Conservation (phyloP, 2,113 vertebrate genomes). For the Oenanthe melanoleuca region DNA sequence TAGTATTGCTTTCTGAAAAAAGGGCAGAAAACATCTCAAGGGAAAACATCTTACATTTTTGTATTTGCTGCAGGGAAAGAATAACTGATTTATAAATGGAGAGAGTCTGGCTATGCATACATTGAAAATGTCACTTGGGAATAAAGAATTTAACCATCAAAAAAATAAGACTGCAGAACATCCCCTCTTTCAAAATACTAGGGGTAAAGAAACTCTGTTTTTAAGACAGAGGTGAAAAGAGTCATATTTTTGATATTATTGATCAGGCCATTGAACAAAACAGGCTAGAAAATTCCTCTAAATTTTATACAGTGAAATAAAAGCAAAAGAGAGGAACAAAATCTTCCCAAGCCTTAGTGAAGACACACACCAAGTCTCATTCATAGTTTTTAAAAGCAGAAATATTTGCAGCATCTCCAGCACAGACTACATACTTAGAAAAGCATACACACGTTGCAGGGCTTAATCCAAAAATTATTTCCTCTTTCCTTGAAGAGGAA, state of each 20-base stretch:
- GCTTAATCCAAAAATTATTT: constrained; percentile 14
- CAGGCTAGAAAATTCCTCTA: not conserved
- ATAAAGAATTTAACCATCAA: not conserved
- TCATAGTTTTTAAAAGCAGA: not conserved
- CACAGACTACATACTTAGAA: not conserved
- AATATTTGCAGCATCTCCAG: not conserved
- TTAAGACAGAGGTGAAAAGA: not conserved
- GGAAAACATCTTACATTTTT: not conserved
- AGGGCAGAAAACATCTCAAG: not conserved
- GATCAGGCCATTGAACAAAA: not conserved
- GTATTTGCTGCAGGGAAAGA: not conserved
- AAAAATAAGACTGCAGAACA: not conserved
- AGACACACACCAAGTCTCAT: not conserved
- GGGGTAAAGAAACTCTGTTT: not conserved
- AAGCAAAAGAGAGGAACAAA: not conserved
- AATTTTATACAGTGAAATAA: not conserved
- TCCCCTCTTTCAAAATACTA: not conserved
- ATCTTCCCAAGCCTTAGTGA: not conserved
- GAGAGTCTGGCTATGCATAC: not conserved
- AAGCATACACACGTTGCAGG: not conserved
- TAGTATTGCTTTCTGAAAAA: not conserved
- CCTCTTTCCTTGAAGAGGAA: constrained; percentile 1
- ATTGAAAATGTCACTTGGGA: not conserved
- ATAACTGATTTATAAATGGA: not conserved
- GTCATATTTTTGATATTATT: not conserved